Evolutionary conservation across 2,888 invertebrate species (phyloP), one percentile per base, ranked within the genome.

Genomic region (Amorpha juglandis): DNA sequence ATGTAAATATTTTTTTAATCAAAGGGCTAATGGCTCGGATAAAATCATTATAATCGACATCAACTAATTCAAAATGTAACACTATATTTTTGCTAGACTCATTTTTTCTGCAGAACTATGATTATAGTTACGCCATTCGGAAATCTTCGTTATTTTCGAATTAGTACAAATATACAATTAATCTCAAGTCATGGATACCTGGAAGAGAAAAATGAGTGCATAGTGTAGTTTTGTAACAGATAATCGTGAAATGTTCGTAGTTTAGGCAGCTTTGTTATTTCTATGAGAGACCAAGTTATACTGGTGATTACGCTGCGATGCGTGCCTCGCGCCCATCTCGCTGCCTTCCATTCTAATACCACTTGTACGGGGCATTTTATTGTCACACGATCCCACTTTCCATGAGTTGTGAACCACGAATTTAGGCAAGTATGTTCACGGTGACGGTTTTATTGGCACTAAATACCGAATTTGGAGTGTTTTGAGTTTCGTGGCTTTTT

Each of bases 321-420:
- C 92, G 92, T 93, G 92, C 82, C 78, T 83, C 72, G 69, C 71
- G 77, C 81, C 90, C 87, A 92, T 93, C 90, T 82, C 72, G 79
- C 75, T 78, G 84, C 83, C 83, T 84, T 81, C 58, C 79, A 79
- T 86, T 82, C 87, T 88, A 90, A 90, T 87, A 86, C 90, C 91
- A 92, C 92, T 93, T 91, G 90, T 92, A 88, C 88, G 78, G 86
- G 86, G 84, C 88, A 87, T 91, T 91, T 90, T 91, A 91, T 87
- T 86, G 91, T 90, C 88, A 90, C 91, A 90, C 90, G 86, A 84
- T 82, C 80, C 81, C 84, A 81, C 85, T 88, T 83, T 80, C 75
- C 79, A 79, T 87, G 89, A 87, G 83, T 89, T 87, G 87, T 81
- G 88, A 87, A 80, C 78, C 81, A 78, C 75, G 81, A 88, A 85